Base-by-base conservation (phyloP, 2,113 vertebrate genomes). In the Bettongia penicillata region DNA sequence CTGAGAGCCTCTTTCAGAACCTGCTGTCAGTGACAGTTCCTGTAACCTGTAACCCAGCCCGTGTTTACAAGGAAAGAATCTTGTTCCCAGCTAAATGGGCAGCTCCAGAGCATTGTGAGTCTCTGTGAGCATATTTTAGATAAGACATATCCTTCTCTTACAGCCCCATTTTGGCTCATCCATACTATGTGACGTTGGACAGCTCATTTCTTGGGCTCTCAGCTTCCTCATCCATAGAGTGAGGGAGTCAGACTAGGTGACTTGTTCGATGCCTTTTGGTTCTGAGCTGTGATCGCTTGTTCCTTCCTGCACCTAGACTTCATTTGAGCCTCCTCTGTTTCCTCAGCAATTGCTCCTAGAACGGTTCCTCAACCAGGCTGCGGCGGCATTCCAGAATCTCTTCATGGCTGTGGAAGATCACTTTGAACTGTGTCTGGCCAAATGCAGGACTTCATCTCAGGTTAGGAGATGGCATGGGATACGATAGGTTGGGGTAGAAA, bases 341-440 rank as follows among this genome's bases (percentile, higher is more conserved):
- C 92, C 97, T 90, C 94, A 99, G 99, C 99, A 99, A 99, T 99
- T 98, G 92, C 99, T 99, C 24, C 98, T 99, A 94, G 99, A 99
- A 96, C 99, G 98, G 94, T 99, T 99, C 98, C 98, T 99, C 97
- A 99, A 99, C 98, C 99, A 99, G 95, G 99, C 99, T 47, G 99
- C 99, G 0, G 98, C 99, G 48, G 99, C 99, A 12, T 99, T 99
- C 97, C 99, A 99, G 98, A 99, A 99, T 97, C 99, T 99, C 91
- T 99, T 99, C 98, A 99, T 99, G 89, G 99, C 99, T 0, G 99
- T 99, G 0, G 99, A 99, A 98, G 99, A 99, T 98, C 99, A 99
- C 97, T 99, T 99, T 92, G 99, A 99, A 96, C 97, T 99, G 84
- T 99, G 99, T 95, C 98, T 99, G 98, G 99, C 99, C 0, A 99